Conservation (phyloP, 2,888 invertebrate genomes). For the Orchesellides sinensis region DNA sequence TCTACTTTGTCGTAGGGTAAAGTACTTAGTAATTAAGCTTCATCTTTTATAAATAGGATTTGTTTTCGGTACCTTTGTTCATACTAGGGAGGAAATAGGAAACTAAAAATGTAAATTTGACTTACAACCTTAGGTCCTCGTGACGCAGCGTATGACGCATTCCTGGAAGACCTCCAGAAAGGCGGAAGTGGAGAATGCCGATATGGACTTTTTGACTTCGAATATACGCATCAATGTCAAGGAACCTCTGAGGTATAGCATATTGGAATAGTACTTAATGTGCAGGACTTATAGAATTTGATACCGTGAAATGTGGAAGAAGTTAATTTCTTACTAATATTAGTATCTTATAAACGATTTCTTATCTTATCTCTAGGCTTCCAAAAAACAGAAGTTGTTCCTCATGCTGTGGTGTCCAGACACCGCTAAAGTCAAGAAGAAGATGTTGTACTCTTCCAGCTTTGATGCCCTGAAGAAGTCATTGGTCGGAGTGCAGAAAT, state of each 20-base stretch:
- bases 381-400: constrained; percentile 98
- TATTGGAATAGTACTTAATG: no score
- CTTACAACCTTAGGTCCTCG: constrained; percentile 84
- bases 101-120: no score
- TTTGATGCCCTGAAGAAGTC: constrained; percentile 99
- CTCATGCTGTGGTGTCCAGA: constrained; percentile 99
- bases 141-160: constrained; percentile 94
- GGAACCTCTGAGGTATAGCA: constrained; percentile 93
- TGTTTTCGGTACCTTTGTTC: no score
- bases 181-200: constrained; percentile 97
- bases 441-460: constrained; percentile 92
- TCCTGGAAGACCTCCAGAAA: constrained; percentile 93
- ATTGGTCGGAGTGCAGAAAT: constrained; percentile 97
- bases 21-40: no score
- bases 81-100: no score
- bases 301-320: no score
- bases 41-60: no score
- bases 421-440: constrained; percentile 93
- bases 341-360: no score
- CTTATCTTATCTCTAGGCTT: constrained; percentile 80
- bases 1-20: no score
- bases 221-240: constrained; percentile 98
- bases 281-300: no score
- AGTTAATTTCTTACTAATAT: no score
- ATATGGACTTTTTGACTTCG: constrained; percentile 98